phyloP scores from a whole-genome alignment of 2,113 vertebrate genomes.

The Phocoena phocoena region DNA sequence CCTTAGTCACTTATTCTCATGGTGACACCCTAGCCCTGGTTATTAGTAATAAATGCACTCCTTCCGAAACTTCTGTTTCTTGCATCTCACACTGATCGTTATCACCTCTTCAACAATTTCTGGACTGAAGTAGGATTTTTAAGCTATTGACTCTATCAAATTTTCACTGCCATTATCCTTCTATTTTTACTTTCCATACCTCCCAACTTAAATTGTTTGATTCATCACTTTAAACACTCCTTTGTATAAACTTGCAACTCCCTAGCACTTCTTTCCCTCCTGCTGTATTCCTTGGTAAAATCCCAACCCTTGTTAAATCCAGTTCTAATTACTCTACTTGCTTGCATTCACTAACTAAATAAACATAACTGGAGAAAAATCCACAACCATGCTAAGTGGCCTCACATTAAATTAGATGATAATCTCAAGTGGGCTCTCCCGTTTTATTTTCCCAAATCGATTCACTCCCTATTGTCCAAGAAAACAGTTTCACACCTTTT shows the following conservation, averaged over 20 bases:
- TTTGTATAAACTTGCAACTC: background rate
- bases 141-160: background rate
- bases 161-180: background rate
- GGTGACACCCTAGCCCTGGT: background rate
- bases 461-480: background rate
- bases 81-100: background rate
- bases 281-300: background rate
- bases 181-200: background rate
- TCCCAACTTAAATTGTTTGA: background rate
- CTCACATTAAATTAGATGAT: background rate
- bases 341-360: background rate
- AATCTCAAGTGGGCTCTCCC: background rate
- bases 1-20: background rate
- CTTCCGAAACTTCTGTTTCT: background rate
- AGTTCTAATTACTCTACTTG: background rate
- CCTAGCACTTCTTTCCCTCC: background rate
- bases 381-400: background rate
- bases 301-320: background rate
- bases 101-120: background rate
- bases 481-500: background rate
- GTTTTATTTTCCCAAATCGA: background rate
- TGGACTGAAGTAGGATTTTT: background rate
- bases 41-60: background rate
- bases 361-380: background rate
- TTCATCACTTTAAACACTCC: background rate